Base-by-base conservation (phyloP, 1,140 invertebrate species). In the Eumaeus atala region DNA sequence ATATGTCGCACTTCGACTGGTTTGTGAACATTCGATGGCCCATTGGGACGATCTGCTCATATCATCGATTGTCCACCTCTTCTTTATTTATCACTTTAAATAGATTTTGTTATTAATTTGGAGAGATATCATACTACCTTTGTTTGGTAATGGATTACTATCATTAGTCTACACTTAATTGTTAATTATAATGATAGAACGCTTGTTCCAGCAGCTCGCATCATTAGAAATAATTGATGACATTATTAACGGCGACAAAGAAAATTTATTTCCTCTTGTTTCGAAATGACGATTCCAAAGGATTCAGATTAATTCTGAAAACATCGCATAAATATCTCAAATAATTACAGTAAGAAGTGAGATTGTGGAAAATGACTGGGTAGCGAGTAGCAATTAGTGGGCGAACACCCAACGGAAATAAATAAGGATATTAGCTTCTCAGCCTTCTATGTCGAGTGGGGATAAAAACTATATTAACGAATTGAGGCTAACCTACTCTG, bases 311-410 rank as follows among this genome's bases (percentile, higher is more conserved):
- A 75, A 74, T 67, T 74, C 64, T 60, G 62, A 60, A 67, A 76
- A 69, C 62, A 70, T 64, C 61, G 64, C 72, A 77, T 79, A 82
- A 84, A 81, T 77, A 79, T 75, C 59, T 57, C 67, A 67, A 80
- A 77, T 77, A 78, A 82, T 78, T 77, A 82, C 77, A 82, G 82
- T 82, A 81, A 77, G 74, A 78, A 78, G 73, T 67, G 71, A 61
- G 70, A 79, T 81, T 66, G 70, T 77, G 77, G 82, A 83, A 85
- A 85, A 85, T 85, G 79, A 83, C 70, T 74, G 74, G 72, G 71
- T 71, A 79, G 70, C 71, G n/a, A 70, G 64, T 75, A 51, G 74
- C 74, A 85, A 85, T 85, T 85, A 85, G 75, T 66, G 72, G 69
- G 64, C 73, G 69, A 82, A 81, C 77, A 77, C 77, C 78, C 74